Evolutionary conservation across 1,140 invertebrate species (phyloP).

Genomic region (Ridgeia piscesae): DNA sequence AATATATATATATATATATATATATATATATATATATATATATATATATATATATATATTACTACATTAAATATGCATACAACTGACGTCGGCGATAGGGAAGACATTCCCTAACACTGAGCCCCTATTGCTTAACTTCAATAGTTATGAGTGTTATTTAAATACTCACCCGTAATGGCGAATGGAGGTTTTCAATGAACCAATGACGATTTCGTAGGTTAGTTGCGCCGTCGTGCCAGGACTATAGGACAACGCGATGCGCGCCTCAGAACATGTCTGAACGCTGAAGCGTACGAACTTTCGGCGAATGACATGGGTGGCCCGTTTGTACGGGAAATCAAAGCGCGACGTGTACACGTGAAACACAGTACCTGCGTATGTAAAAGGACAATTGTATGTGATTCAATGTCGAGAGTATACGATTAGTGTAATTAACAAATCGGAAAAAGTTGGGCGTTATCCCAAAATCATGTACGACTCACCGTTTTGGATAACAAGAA

Average conservation of each 20-base stretch:
- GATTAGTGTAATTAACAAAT: too few species aligned
- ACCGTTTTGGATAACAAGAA: too few species aligned
- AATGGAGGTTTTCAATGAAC: background rate
- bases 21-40: too few species aligned
- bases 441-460: too few species aligned
- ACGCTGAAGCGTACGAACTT: conserved; percentile 3
- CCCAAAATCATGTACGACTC: too few species aligned
- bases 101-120: too few species aligned
- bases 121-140: too few species aligned
- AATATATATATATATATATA: too few species aligned
- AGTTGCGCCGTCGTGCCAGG: background rate
- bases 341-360: background rate
- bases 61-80: too few species aligned
- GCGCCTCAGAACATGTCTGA: background rate
- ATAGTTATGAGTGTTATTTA: too few species aligned
- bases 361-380: background rate
- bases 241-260: background rate
- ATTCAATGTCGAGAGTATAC: background rate
- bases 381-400: background rate
- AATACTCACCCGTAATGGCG: background rate
- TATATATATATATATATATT: too few species aligned
- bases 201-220: conserved; percentile 19
- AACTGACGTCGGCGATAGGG: too few species aligned
- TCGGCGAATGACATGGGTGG: background rate
- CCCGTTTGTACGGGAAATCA: background rate